Evolutionary conservation across 2,797 vertebrate genomes (phyloP).

Genomic region (Scomberomorus guttatus): DNA sequence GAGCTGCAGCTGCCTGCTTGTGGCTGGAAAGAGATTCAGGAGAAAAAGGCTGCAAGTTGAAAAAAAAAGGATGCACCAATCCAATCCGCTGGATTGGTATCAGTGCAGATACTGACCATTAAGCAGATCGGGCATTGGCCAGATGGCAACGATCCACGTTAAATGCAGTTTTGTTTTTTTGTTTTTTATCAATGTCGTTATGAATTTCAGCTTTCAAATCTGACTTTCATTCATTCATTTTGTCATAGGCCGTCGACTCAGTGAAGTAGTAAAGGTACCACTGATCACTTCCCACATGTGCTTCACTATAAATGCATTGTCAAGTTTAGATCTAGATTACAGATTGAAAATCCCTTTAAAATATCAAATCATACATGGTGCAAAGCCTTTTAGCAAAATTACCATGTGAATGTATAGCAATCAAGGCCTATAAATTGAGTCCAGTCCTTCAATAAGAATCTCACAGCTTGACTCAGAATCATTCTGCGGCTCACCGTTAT

Average conservation of each 20-base stretch:
- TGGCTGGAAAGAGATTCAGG: neutral
- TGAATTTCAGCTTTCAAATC: neutral
- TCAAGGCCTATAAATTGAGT: constrained; percentile 53
- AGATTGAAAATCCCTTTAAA: neutral
- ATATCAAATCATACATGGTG: neutral
- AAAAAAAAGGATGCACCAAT: neutral
- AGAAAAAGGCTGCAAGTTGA: neutral
- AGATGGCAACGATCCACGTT: neutral
- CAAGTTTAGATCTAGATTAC: constrained; percentile 3
- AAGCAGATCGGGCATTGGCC: neutral
- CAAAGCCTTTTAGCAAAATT: constrained; percentile 40
- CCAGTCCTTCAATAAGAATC: constrained; percentile 59
- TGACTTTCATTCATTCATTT: neutral
- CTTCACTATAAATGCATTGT: neutral
- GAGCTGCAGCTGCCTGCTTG: neutral
- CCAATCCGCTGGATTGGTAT: neutral
- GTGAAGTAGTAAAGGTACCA: neutral
- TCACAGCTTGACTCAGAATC: constrained; percentile 74
- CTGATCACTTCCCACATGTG: neutral
- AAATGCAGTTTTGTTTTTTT: neutral
- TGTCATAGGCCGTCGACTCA: neutral
- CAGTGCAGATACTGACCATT: neutral
- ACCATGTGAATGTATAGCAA: constrained; percentile 54
- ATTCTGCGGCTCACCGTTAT: constrained; percentile 40
- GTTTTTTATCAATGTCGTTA: neutral